Percentiles rank a stretch among this genome's conserved stretches.
phyloP scores from a whole-genome alignment of 2,113 vertebrate genomes.

The Tachysurus vachellii region DNA sequence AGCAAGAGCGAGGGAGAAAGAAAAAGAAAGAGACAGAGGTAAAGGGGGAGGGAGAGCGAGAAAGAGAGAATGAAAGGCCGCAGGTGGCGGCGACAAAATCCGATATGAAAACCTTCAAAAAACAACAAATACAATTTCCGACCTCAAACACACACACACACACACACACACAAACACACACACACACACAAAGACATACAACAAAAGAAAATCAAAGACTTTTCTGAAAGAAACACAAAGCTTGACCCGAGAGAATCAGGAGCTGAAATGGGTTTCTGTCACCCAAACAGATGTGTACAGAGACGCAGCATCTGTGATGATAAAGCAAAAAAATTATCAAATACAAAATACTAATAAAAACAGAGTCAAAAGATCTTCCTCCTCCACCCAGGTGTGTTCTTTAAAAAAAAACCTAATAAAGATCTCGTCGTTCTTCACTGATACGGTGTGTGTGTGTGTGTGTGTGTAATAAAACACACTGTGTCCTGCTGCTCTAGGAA shows the following conservation, averaged over 20 bases:
- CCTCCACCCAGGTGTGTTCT: too few relatives aligned
- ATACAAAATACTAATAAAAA: neutral
- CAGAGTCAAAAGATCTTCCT: neutral
- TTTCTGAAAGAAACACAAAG: neutral
- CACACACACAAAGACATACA: neutral
- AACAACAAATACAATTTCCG: slow-evolving; percentile 16
- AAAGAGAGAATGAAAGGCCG: slow-evolving; percentile 44
- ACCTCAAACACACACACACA: neutral
- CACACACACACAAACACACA: neutral
- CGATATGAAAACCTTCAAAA: slow-evolving; percentile 54
- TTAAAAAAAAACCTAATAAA: neutral
- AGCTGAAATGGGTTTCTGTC: neutral
- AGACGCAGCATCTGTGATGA: neutral
- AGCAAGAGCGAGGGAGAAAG: too few relatives aligned
- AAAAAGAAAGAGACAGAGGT: neutral
- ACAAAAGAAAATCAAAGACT: neutral
- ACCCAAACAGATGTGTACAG: neutral
- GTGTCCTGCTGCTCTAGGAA: neutral
- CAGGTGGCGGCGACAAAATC: slow-evolving; percentile 32
- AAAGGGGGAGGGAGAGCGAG: neutral
- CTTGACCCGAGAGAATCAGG: neutral
- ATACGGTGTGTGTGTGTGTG: neutral
- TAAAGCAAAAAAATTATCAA: neutral
- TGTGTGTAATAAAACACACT: neutral
- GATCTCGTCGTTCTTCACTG: neutral